A percentile compares a stretch with the other conserved stretches of the same genome.
Conservation (phyloP, 2,888 invertebrate species). For the Hemaris fuciformis region DNA sequence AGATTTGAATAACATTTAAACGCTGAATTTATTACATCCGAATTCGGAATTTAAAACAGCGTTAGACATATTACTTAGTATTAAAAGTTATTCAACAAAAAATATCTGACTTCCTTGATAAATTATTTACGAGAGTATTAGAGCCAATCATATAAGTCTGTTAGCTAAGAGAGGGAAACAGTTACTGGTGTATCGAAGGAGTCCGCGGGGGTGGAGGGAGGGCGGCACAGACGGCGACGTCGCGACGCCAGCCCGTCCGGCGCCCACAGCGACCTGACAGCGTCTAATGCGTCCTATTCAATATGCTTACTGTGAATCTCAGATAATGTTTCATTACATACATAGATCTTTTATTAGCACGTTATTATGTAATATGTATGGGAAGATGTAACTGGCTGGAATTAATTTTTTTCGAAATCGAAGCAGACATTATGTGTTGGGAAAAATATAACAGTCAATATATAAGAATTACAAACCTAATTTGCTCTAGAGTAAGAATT, state of each 20-base stretch:
- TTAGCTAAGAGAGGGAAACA: slow-evolving; percentile 33
- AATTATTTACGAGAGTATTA: neutral
- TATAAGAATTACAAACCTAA: too few relatives aligned
- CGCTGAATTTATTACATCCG: too few relatives aligned
- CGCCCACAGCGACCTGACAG: slow-evolving; percentile 57
- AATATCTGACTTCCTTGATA: neutral
- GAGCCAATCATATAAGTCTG: slow-evolving; percentile 21
- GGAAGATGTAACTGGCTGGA: neutral
- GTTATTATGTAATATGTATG: neutral
- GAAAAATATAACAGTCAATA: too few relatives aligned
- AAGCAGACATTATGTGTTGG: too few relatives aligned
- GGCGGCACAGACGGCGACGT: slow-evolving; percentile 55
- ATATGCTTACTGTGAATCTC: slow-evolving; percentile 16
- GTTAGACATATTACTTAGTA: too few relatives aligned
- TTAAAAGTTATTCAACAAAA: too few relatives aligned
- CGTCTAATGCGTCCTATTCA: slow-evolving; percentile 42
- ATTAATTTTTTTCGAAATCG: too few relatives aligned
- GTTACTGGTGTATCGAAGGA: slow-evolving; percentile 32
- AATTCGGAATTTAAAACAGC: too few relatives aligned
- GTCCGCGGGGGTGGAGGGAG: slow-evolving; percentile 30
- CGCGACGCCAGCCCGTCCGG: slow-evolving; percentile 78
- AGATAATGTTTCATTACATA: slow-evolving; percentile 17
- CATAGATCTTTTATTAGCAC: neutral
- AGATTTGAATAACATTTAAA: too few relatives aligned
- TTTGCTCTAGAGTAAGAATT: too few relatives aligned